These are phyloP conservation scores for Lanius ludovicianus DNA, from an alignment of 2,113 vertebrate species.

Conservation along the genomic window DNA sequence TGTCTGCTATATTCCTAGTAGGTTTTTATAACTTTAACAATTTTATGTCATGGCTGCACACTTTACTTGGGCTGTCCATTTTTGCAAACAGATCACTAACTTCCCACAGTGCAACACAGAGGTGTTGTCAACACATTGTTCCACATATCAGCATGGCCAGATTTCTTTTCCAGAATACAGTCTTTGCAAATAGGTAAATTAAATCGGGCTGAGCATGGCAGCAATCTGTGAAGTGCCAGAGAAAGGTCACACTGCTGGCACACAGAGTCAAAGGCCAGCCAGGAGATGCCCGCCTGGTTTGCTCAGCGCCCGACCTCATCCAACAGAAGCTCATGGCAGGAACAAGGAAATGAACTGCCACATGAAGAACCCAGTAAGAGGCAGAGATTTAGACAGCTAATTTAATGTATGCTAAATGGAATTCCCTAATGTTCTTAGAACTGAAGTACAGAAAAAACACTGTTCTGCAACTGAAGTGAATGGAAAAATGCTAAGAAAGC, in stretches of 20 bases:
- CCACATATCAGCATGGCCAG: rapidly evolving
- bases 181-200: background rate
- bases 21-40: background rate
- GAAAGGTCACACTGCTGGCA: background rate
- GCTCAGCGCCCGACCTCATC: background rate
- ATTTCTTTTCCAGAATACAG: background rate
- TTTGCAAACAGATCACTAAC: background rate
- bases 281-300: background rate
- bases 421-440: background rate
- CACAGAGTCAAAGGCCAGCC: background rate
- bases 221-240: background rate
- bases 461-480: constrained; percentile 23
- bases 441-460: constrained; percentile 5
- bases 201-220: background rate
- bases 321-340: background rate
- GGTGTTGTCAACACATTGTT: background rate
- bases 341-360: background rate
- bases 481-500: constrained; percentile 68
- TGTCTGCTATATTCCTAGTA: background rate
- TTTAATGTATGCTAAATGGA: background rate
- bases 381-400: background rate
- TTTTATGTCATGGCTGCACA: background rate
- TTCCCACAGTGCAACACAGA: background rate
- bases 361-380: background rate
- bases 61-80: background rate